Evolutionary conservation across 1,140 invertebrate species (phyloP).

Genomic region (Matsumurasca onukii): DNA sequence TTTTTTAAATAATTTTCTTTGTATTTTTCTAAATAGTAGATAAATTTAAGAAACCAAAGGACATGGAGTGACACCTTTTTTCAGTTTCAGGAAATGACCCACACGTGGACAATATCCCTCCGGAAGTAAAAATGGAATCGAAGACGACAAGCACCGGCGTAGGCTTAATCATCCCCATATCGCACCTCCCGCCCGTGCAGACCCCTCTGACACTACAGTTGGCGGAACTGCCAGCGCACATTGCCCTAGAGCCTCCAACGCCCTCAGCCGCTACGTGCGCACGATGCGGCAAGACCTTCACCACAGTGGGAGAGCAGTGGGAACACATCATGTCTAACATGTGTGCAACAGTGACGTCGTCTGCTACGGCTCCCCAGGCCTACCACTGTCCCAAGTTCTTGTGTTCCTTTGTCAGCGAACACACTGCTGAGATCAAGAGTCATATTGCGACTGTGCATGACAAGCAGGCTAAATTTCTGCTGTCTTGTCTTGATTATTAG

Average conservation of each 20-base stretch:
- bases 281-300: not conserved
- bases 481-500: constrained; percentile 16
- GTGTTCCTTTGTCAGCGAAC: constrained; percentile 20
- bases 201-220: not conserved
- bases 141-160: no score
- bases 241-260: not conserved
- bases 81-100: no score
- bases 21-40: no score
- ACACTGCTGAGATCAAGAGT: constrained; percentile 6
- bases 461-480: constrained; percentile 18
- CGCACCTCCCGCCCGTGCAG: not conserved
- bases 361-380: not conserved
- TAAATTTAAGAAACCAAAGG: no score
- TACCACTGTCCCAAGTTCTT: constrained; percentile 20
- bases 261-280: constrained; percentile 3
- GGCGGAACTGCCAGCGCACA: not conserved
- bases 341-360: not conserved
- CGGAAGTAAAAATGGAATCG: no score
- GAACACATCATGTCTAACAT: constrained; percentile 10
- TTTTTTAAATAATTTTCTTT: no score
- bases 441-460: constrained; percentile 15
- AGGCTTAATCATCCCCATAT: no score
- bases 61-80: no score
- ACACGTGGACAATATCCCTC: no score
- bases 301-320: not conserved